Evolutionary conservation across 2,888 invertebrate genomes (phyloP).

Genomic region (Apomyelois bistriatella): DNA sequence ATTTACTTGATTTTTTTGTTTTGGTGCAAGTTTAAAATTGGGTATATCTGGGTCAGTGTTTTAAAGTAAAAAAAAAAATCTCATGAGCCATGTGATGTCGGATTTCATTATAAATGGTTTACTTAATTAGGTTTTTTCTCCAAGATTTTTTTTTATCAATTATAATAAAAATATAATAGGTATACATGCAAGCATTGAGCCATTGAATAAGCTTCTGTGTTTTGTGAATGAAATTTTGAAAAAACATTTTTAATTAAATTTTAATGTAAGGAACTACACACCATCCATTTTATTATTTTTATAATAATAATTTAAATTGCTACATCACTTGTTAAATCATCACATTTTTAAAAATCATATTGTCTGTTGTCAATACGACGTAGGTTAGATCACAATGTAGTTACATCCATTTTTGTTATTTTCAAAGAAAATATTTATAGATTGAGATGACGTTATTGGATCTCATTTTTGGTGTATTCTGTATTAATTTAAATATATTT

Average conservation of each 20-base stretch:
- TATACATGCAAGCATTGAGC: too few relatives aligned
- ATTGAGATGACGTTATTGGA: constrained; percentile 11
- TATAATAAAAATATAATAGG: too few relatives aligned
- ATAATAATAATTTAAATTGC: not conserved
- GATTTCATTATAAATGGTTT: too few relatives aligned
- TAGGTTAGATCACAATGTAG: not conserved
- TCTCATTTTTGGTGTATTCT: constrained; percentile 8
- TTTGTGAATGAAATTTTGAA: too few relatives aligned
- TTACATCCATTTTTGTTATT: constrained; percentile 1
- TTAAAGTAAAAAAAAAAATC: too few relatives aligned
- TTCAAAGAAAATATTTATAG: constrained; percentile 1
- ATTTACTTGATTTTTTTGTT: too few relatives aligned
- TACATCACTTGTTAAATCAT: constrained; percentile 7
- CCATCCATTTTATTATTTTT: constrained; percentile 1
- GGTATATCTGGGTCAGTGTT: too few relatives aligned
- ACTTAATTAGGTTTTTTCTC: too few relatives aligned
- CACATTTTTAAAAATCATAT: not conserved
- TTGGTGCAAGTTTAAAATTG: too few relatives aligned
- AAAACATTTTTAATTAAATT: not conserved
- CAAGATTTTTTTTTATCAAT: too few relatives aligned
- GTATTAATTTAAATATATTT: constrained; percentile 1
- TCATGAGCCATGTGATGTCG: too few relatives aligned
- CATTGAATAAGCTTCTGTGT: too few relatives aligned
- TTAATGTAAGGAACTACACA: not conserved
- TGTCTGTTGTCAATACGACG: not conserved